Conservation (phyloP, 2,797 vertebrate species). For the Aselliscus stoliczkanus region DNA sequence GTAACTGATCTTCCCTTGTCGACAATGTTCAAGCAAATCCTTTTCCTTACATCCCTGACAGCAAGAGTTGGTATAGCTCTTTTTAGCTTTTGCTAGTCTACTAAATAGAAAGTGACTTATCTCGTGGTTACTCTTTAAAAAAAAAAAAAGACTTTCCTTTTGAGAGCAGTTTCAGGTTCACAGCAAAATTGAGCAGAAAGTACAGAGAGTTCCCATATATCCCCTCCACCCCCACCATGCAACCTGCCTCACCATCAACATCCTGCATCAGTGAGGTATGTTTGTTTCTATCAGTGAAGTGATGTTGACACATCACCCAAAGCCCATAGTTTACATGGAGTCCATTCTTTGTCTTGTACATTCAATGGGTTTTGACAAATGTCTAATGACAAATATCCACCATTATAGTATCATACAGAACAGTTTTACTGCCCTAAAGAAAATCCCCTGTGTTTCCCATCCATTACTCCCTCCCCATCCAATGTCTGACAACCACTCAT, state of each 20-base stretch:
- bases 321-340: not conserved
- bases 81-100: not conserved
- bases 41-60: not conserved
- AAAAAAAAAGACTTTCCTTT: not conserved
- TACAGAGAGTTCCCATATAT: too few species aligned
- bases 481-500: too few species aligned
- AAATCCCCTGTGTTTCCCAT: too few species aligned
- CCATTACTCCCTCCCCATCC: too few species aligned
- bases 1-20: not conserved
- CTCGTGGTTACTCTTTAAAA: not conserved
- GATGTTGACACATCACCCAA: not conserved
- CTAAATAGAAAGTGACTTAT: not conserved
- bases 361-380: too few species aligned
- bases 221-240: too few species aligned
- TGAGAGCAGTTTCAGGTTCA: not conserved
- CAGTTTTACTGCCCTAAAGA: too few species aligned
- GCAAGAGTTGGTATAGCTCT: not conserved
- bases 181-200: not conserved
- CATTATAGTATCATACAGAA: too few species aligned
- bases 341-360: not conserved
- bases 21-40: not conserved
- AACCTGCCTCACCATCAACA: too few species aligned
- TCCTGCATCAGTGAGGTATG: not conserved
- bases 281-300: not conserved
- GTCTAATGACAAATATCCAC: too few species aligned